phyloP scores from a whole-genome alignment of 2,113 vertebrate species.

The Anseranas semipalmata region DNA sequence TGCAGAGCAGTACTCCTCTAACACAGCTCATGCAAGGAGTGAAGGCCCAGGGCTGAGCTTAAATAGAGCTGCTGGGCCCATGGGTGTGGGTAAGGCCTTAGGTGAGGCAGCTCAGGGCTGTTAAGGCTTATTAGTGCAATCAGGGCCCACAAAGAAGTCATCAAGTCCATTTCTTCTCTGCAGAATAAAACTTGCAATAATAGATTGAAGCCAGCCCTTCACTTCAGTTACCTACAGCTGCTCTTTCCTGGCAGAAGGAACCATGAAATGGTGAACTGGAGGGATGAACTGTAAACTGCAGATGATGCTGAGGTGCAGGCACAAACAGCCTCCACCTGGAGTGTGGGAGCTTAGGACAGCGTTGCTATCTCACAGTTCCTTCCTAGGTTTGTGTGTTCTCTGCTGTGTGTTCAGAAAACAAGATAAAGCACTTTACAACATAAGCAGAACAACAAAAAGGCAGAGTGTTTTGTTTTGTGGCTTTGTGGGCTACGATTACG shows the following conservation, averaged over 20 bases:
- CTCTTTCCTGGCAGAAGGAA: neutral
- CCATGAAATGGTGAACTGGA: neutral
- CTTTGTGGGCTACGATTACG: neutral
- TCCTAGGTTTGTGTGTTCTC: neutral
- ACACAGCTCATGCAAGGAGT: accelerated
- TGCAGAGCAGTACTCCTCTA: neutral
- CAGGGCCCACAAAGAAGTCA: neutral
- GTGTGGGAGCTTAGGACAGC: neutral
- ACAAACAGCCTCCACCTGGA: neutral
- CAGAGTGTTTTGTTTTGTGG: neutral
- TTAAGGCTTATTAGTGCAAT: neutral
- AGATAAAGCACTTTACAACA: neutral
- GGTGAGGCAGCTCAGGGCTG: neutral
- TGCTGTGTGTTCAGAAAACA: neutral
- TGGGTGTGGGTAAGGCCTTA: neutral
- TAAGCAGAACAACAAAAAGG: neutral
- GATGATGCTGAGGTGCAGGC: neutral
- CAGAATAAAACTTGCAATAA: neutral
- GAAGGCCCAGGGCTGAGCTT: accelerated
- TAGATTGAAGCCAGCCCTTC: neutral
- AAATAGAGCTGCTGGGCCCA: neutral
- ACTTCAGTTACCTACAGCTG: neutral
- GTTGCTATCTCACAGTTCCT: neutral
- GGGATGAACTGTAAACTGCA: too few species aligned
- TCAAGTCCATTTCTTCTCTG: neutral